These are phyloP conservation scores for Gnathonemus echidnorhynchus DNA, from an alignment of 2,113 vertebrate species.

Conservation along the genomic window DNA sequence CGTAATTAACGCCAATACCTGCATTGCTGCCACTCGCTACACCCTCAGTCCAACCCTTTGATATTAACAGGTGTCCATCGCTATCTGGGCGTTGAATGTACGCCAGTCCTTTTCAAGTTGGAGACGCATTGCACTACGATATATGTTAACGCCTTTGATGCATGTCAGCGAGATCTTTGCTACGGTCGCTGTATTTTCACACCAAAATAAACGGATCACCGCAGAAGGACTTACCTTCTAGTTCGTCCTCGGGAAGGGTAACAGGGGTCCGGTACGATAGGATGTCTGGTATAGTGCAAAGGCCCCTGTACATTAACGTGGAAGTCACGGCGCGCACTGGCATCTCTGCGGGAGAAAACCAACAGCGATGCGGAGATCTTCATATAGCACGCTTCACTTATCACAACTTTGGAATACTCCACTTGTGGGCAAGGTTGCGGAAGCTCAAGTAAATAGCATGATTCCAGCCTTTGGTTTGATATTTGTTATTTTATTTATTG, in stretches of 20 bases:
- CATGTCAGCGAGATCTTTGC: neutral
- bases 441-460: neutral
- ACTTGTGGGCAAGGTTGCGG: slow-evolving; percentile 25
- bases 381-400: slow-evolving; percentile 57
- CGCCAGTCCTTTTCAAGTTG: neutral
- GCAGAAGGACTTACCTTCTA: slow-evolving; percentile 74
- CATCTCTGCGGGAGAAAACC: slow-evolving; percentile 76
- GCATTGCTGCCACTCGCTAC: neutral
- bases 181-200: neutral
- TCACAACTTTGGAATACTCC: slow-evolving; percentile 41
- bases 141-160: neutral
- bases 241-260: slow-evolving; percentile 84
- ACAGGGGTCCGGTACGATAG: slow-evolving; percentile 75
- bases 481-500: neutral
- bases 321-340: slow-evolving; percentile 93
- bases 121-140: neutral
- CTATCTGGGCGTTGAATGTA: neutral
- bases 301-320: slow-evolving; percentile 97
- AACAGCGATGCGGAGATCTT: slow-evolving; percentile 57
- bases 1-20: neutral
- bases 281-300: slow-evolving; percentile 90
- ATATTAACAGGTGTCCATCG: slow-evolving; percentile 11
- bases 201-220: neutral
- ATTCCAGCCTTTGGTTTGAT: slow-evolving; percentile 13
- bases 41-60: neutral